Evolutionary conservation across 2,888 invertebrate species (phyloP).

Genomic region (Reticulitermes lucifugus): DNA sequence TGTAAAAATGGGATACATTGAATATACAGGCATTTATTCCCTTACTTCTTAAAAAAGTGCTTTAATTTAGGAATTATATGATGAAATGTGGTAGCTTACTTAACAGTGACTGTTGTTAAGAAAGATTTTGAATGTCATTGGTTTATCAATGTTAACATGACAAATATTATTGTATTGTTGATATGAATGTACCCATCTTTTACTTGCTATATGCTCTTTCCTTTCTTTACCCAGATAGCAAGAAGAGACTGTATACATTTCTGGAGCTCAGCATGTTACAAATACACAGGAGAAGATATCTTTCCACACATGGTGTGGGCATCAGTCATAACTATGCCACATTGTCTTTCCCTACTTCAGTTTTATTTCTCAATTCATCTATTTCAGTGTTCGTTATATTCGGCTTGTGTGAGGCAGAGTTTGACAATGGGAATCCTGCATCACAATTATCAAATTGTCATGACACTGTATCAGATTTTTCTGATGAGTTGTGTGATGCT

Average conservation of each 20-base stretch:
- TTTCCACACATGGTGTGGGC: background rate
- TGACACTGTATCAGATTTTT: background rate
- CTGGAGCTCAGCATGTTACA: background rate
- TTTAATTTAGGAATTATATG: no score
- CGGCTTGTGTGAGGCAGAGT: background rate
- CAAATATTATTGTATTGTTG: no score
- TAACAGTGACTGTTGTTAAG: no score
- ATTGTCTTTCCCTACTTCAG: background rate
- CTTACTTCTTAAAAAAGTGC: no score
- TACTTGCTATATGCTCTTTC: background rate
- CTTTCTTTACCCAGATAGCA: background rate
- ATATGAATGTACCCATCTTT: no score
- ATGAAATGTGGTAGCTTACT: no score
- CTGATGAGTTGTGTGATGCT: background rate
- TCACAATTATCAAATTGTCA: no score
- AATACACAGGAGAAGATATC: background rate
- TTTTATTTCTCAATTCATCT: background rate
- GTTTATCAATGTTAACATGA: no score
- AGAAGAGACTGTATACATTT: background rate
- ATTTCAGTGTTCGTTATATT: background rate
- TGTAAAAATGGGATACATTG: no score
- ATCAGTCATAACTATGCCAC: background rate
- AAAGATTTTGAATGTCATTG: no score
- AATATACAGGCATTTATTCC: no score
- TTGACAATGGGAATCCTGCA: background rate